Conservation (phyloP, 2,113 vertebrate species). For the crab-eating macaque (Macaca fascicularis) region T2T-MFA8v1.1 NC_088388.1:13099001-13099500, state of each 20-base stretch:
- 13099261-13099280: no score
- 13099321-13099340: not conserved
- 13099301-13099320: not conserved
- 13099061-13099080: no score
- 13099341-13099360: accelerated
- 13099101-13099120: no score
- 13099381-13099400: not conserved
- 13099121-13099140: no score
- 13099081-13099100: no score
- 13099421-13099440: not conserved
- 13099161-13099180: no score
- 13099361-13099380: not conserved
- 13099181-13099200: no score
- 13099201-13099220: no score
- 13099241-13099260: no score
- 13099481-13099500: not conserved
- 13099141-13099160: no score
- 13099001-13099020: not conserved
- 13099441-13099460: not conserved
- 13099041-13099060: not conserved
- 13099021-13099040: not conserved
- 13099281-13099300: no score
- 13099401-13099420: not conserved
- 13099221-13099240: no score
- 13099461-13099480: not conserved